A percentile compares a stretch with the other conserved stretches of the same genome.
Conservation (phyloP, 2,113 vertebrate species). For the Miniopterus natalensis region DNA sequence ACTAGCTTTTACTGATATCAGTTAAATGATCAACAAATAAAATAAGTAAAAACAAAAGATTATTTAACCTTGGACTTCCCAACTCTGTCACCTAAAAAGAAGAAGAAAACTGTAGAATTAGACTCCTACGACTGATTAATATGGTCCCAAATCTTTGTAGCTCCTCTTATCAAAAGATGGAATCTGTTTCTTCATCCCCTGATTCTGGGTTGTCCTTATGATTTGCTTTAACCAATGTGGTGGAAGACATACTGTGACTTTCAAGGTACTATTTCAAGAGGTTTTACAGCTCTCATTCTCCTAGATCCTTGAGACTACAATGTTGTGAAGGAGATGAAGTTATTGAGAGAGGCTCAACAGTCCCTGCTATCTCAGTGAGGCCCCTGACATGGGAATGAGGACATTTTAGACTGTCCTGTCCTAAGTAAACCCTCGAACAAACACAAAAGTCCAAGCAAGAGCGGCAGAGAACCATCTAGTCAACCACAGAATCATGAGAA, state of each 20-base stretch:
- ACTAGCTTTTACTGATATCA: constrained; percentile 25
- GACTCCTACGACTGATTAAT: neutral
- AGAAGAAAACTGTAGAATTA: neutral
- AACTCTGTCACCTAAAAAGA: neutral
- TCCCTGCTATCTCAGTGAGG: neutral
- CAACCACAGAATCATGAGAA: neutral
- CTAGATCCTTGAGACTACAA: neutral
- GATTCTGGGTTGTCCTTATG: neutral
- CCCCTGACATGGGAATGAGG: neutral
- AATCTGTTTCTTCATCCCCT: neutral
- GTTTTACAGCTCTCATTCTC: neutral
- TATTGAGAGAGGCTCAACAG: neutral
- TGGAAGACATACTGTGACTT: neutral
- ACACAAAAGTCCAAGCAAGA: neutral
- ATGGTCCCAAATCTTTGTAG: neutral
- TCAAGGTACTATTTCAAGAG: neutral
- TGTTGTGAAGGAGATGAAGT: neutral
- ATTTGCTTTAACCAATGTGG: constrained; percentile 14
- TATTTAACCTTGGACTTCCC: constrained; percentile 49
- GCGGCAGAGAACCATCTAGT: neutral
- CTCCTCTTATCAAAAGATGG: neutral
- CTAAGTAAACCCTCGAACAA: neutral
- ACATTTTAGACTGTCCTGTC: neutral
- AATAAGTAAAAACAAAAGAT: constrained; percentile 25
- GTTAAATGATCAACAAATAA: constrained; percentile 44